A percentile compares a stretch with the other conserved stretches of the same genome.
Conservation (phyloP, 2,888 invertebrate species). For the Tinea semifulvella region DNA sequence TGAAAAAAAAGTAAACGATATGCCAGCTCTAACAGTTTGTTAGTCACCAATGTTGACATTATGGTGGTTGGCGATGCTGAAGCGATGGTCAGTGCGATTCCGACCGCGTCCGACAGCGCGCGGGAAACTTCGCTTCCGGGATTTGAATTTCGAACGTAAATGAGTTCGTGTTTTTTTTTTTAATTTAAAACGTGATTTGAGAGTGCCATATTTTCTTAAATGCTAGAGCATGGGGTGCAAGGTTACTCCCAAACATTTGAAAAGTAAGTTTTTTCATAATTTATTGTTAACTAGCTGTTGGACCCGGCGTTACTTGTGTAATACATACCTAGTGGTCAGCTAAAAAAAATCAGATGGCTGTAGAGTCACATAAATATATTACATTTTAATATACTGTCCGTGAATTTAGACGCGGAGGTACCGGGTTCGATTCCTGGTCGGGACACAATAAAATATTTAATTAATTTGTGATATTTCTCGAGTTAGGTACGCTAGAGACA, state of each 20-base stretch:
- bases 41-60: neutral
- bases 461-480: too few relatives aligned
- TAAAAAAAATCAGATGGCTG: too few relatives aligned
- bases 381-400: too few relatives aligned
- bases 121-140: constrained; percentile 16
- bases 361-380: neutral
- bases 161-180: neutral
- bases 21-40: neutral
- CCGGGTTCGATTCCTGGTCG: too few relatives aligned
- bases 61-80: neutral
- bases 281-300: neutral
- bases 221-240: constrained; percentile 42
- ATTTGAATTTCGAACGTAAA: constrained; percentile 19
- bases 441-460: too few relatives aligned
- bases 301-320: too few relatives aligned
- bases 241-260: constrained; percentile 33
- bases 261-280: neutral
- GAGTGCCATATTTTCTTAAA: constrained; percentile 17
- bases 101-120: constrained; percentile 16
- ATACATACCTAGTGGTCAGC: too few relatives aligned
- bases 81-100: constrained; percentile 15
- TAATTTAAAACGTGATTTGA: neutral
- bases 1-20: too few relatives aligned
- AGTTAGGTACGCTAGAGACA: too few relatives aligned
- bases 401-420: too few relatives aligned